Evolutionary conservation across 2,797 vertebrate species (phyloP).

Genomic region (Epinephelus malabaricus): DNA sequence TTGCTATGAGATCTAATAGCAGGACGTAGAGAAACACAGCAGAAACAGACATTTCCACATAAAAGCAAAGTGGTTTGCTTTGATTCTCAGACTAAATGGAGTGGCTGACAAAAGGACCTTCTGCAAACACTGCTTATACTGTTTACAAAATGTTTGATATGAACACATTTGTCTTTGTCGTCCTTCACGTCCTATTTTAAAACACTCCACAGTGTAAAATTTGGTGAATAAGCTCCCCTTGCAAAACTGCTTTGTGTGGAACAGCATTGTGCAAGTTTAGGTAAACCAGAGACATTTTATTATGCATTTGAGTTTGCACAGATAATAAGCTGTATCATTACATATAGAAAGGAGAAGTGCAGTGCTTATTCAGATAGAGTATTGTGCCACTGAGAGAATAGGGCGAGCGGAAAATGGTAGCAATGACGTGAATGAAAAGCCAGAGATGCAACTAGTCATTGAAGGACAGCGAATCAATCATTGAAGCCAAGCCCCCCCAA

Average conservation of each 20-base stretch:
- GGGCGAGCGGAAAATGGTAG: not conserved
- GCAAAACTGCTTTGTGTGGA: not conserved
- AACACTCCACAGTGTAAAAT: not conserved
- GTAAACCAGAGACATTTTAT: not conserved
- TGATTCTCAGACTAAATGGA: slow-evolving; percentile 48
- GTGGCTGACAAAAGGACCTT: slow-evolving; percentile 27
- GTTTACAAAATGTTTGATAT: slow-evolving; percentile 34
- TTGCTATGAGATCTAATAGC: slow-evolving; percentile 7
- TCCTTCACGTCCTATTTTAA: slow-evolving; percentile 9
- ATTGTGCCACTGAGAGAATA: not conserved
- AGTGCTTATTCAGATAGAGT: not conserved
- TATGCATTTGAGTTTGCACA: not conserved
- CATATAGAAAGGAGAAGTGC: not conserved
- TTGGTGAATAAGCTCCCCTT: not conserved
- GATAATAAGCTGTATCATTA: not conserved
- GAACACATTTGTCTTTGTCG: not conserved
- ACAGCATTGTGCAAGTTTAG: not conserved
- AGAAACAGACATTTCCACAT: slow-evolving; percentile 34
- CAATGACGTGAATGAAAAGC: not conserved
- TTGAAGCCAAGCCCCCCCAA: not conserved
- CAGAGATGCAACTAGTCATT: not conserved
- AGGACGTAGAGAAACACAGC: slow-evolving; percentile 14
- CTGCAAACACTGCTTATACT: slow-evolving; percentile 29
- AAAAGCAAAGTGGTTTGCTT: slow-evolving; percentile 33
- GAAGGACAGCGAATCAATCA: not conserved